Evolutionary conservation across 2,113 vertebrate genomes (phyloP).

Genomic region (Opisthocomus hoazin): DNA sequence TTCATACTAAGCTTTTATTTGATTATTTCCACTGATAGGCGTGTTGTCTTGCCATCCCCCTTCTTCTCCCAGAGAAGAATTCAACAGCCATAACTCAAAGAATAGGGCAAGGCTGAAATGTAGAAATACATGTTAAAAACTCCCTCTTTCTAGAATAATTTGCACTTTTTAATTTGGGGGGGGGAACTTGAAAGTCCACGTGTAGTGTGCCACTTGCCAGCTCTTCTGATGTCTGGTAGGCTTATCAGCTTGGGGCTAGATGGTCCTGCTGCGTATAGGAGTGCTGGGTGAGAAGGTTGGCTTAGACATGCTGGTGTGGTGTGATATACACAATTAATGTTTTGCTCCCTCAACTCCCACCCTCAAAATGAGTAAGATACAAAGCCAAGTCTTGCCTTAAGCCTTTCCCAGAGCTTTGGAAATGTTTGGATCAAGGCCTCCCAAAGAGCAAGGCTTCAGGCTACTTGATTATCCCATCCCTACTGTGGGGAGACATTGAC

Average conservation of each 20-base stretch:
- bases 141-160: neutral
- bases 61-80: neutral
- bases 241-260: neutral
- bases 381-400: neutral
- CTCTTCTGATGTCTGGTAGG: neutral
- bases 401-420: neutral
- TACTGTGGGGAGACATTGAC: neutral
- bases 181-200: neutral
- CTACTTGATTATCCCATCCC: neutral
- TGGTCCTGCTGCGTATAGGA: neutral
- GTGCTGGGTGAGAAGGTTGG: neutral
- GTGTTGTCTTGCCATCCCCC: neutral
- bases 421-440: neutral
- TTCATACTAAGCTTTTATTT: neutral
- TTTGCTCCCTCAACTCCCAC: neutral
- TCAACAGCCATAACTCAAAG: neutral
- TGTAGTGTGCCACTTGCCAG: neutral
- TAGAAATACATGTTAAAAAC: neutral
- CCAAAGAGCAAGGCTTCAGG: neutral
- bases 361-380: neutral
- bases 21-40: neutral
- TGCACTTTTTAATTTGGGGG: neutral
- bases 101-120: neutral
- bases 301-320: neutral
- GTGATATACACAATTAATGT: neutral